Conservation (phyloP, 1,140 invertebrate genomes). For the Aphelinus certus region DNA sequence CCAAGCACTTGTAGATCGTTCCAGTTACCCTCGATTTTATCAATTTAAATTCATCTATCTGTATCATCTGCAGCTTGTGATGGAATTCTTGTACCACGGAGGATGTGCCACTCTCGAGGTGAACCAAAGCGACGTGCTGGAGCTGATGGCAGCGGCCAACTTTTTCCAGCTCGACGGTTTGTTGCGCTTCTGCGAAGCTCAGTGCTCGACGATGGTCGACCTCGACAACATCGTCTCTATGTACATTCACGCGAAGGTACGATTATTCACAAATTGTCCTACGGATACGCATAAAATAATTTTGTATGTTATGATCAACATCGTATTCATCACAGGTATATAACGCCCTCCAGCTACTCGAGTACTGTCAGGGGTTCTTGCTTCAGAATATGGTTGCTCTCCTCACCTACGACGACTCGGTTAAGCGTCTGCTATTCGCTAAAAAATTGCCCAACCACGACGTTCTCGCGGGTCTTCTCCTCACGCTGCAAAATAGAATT, state of each 20-base stretch:
- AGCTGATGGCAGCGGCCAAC: constrained; percentile 90
- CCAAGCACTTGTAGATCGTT: neutral
- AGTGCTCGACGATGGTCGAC: constrained; percentile 84
- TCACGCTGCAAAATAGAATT: constrained; percentile 82
- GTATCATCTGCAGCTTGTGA: constrained; percentile 77
- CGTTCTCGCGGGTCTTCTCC: constrained; percentile 82
- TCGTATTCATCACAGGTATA: constrained; percentile 74
- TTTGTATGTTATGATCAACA: neutral
- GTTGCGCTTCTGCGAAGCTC: constrained; percentile 84
- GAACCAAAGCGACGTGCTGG: constrained; percentile 82
- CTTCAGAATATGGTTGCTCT: constrained; percentile 94
- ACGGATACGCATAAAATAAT: neutral
- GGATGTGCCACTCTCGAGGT: constrained; percentile 82
- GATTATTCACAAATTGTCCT: neutral
- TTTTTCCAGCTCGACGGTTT: constrained; percentile 91
- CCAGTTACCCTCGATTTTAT: neutral
- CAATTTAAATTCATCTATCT: neutral
- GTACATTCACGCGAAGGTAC: constrained; percentile 92
- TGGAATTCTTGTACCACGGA: constrained; percentile 92
- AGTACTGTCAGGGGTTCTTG: constrained; percentile 91
- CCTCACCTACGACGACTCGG: constrained; percentile 89
- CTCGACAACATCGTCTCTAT: constrained; percentile 91
- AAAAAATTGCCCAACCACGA: constrained; percentile 91
- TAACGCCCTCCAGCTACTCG: constrained; percentile 83
- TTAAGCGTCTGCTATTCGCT: constrained; percentile 86